Evolutionary conservation across 2,797 vertebrate genomes (phyloP), one percentile per base, ranked within the genome.

Genomic region (Enteromius fasciolatus): DNA sequence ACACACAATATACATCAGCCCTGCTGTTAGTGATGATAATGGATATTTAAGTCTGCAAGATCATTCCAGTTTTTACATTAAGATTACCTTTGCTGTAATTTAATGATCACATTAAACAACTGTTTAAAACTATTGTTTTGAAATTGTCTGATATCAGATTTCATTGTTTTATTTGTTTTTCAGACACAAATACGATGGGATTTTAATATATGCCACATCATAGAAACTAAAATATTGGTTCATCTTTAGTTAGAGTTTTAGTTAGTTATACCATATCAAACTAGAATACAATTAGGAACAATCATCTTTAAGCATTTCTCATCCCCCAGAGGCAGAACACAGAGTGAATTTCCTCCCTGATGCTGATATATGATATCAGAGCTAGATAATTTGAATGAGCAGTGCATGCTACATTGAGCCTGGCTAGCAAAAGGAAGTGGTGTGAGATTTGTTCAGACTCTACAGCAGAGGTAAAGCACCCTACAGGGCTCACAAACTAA

Each of bases 401-500:
- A 50, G 54, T 39, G 64, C 54, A 84, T 72, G 50, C 59, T 73
- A 25, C 28, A 64, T 36, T 41, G 46, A 83, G 23, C 5, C 8
- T 14, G 31, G 36, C 67, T 75, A 78, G 46, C 52, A 69, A n/a
- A 41, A 31, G 59, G 48, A 68, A 66, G 64, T 54, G 11, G 7
- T n/a, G 17, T 61, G 39, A 78, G 41, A 63, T 82, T 81, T 74
- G 70, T 66, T 64, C 28, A 52, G 28, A 41, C 5, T 15, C 36
- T 41, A 44, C 8, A 11, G n/a, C 23, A 59, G 64, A 66, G 50
- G 18, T 31, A 31, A 69, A 57, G 39, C 4, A 69, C 31, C 75
- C 44, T 66, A 31, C 17, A 50, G 50, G 17, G 5, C 68, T 68
- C 41, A 61, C 25, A 84, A 83, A 84, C 23, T 25, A 50, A 73